These are phyloP conservation scores for Actenoides lindsayi DNA, from an alignment of 2,113 vertebrate species.

Conservation along the genomic window DNA sequence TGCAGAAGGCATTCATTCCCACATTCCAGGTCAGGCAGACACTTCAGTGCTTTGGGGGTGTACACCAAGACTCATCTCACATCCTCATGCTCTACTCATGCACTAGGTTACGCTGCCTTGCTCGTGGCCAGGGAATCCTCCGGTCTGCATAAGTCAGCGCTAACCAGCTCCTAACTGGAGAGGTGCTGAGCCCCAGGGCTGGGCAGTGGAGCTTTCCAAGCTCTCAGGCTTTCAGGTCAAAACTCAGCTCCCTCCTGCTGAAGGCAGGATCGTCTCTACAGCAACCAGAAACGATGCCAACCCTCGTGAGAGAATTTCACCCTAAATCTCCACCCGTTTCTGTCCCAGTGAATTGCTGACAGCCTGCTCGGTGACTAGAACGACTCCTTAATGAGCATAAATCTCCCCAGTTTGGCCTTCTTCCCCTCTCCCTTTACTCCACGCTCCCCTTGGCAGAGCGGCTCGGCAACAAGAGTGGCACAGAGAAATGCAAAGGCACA, in stretches of 20 bases:
- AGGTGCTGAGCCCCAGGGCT: background rate
- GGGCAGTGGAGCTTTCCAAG: background rate
- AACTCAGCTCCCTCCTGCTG: background rate
- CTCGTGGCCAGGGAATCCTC: background rate
- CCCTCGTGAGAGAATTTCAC: background rate
- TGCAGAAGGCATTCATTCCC: background rate
- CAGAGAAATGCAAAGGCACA: background rate
- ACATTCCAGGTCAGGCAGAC: background rate
- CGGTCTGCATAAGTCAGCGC: fast-evolving
- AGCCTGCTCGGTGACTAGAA: background rate
- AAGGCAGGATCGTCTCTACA: background rate
- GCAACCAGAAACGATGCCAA: background rate
- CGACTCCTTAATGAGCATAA: background rate
- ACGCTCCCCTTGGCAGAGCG: background rate
- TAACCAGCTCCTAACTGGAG: background rate
- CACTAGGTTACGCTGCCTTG: background rate
- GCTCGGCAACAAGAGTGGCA: background rate
- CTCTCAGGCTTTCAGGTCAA: background rate
- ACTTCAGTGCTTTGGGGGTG: background rate
- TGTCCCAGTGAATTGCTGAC: background rate
- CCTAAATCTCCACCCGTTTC: background rate
- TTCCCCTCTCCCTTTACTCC: background rate
- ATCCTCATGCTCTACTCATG: too few species aligned
- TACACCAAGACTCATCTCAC: background rate
- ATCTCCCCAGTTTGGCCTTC: background rate